Conservation (phyloP, 1,140 invertebrate species). For the Matsumurasca onukii region DNA sequence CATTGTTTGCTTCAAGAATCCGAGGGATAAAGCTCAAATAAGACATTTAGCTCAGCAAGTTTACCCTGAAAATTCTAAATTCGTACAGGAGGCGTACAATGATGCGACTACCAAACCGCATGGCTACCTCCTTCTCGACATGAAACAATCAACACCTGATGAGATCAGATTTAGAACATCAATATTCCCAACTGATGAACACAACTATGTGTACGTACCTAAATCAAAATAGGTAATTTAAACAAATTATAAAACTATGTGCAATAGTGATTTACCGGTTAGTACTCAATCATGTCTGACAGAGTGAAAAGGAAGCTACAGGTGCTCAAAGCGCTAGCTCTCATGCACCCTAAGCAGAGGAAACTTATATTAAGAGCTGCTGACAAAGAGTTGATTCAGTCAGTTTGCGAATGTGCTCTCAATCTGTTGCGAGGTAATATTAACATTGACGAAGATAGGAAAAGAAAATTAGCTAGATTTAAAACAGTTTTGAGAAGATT, state of each 20-base stretch:
- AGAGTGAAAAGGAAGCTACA: too few relatives aligned
- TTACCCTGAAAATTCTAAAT: conserved; percentile 6
- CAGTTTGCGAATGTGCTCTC: neutral
- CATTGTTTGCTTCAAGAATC: too few relatives aligned
- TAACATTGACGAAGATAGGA: neutral
- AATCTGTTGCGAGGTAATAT: neutral
- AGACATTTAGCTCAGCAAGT: conserved; percentile 7
- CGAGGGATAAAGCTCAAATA: too few relatives aligned
- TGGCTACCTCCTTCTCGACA: too few relatives aligned
- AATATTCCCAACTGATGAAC: too few relatives aligned
- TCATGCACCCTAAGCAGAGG: neutral
- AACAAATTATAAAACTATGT: neutral
- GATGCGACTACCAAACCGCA: neutral
- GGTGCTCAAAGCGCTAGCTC: neutral
- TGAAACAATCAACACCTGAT: too few relatives aligned
- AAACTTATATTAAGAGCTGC: neutral
- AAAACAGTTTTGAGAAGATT: neutral
- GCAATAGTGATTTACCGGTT: too few relatives aligned
- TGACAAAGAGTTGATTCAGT: neutral
- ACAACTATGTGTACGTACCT: too few relatives aligned
- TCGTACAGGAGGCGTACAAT: neutral
- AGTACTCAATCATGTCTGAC: too few relatives aligned
- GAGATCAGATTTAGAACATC: too few relatives aligned
- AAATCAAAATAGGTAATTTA: neutral
- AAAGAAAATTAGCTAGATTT: neutral